These are phyloP conservation scores for Silurus asotus DNA, from an alignment of 2,113 vertebrate genomes.

Conservation along the genomic window DNA sequence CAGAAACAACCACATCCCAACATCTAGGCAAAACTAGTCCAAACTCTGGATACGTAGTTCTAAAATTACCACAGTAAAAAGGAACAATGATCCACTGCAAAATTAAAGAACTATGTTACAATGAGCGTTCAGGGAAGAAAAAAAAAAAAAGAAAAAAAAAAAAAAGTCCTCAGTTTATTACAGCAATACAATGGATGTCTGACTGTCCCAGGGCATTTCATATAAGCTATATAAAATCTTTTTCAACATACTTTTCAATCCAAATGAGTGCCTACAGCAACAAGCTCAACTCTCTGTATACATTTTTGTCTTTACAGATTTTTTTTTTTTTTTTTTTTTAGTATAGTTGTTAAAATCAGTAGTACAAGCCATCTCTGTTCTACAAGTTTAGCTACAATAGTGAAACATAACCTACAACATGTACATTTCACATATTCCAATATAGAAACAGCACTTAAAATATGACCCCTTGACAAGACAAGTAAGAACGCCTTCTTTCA, in stretches of 20 bases:
- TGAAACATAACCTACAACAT: constrained; percentile 86
- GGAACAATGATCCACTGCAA: constrained; percentile 85
- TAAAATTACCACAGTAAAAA: constrained; percentile 92
- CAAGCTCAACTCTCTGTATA: constrained; percentile 78
- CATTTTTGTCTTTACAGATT: constrained; percentile 68
- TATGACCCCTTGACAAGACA: constrained; percentile 72
- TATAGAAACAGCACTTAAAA: constrained; percentile 81
- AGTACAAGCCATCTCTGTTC: constrained; percentile 88
- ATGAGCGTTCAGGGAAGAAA: constrained; percentile 73
- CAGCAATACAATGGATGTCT: constrained; percentile 79
- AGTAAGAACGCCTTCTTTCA: constrained; percentile 64
- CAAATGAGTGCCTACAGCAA: constrained; percentile 82
- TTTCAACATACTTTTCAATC: constrained; percentile 77
- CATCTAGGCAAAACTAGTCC: constrained; percentile 79
- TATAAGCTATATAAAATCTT: constrained; percentile 63
- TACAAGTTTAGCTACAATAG: constrained; percentile 86
- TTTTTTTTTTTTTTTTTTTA: constrained; percentile 62
- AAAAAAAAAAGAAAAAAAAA: constrained; percentile 13
- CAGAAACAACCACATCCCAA: constrained; percentile 80
- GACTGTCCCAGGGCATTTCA: constrained; percentile 74
- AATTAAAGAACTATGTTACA: constrained; percentile 88
- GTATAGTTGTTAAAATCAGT: constrained; percentile 87
- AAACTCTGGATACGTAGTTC: constrained; percentile 80
- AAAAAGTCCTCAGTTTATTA: constrained; percentile 70
- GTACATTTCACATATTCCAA: constrained; percentile 84